A percentile compares a stretch with the other conserved stretches of the same genome.
These are phyloP conservation scores for Meriones unguiculatus DNA, from an alignment of 2,113 vertebrate species.

Conservation along the genomic window DNA sequence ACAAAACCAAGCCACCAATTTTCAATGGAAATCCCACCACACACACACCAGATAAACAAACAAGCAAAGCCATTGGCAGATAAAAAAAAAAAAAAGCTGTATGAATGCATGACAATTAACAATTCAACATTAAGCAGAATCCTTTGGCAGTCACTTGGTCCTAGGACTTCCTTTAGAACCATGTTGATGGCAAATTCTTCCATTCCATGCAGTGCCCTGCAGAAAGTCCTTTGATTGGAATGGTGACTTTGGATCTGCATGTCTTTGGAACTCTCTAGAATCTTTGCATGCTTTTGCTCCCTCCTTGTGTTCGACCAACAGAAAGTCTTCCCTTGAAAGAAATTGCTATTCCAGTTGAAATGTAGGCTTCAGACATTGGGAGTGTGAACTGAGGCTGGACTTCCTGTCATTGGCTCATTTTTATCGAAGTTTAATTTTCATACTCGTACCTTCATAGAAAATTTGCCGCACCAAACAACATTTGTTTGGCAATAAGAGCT, in stretches of 20 bases:
- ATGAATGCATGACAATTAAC: not conserved
- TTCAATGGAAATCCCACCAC: not conserved
- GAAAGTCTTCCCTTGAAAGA: constrained; percentile 41
- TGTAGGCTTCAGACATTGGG: not conserved
- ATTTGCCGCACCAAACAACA: not conserved
- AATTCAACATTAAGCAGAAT: not conserved
- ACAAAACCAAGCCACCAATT: constrained; percentile 2
- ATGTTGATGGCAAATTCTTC: not conserved
- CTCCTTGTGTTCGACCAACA: not conserved
- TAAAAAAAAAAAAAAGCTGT: not conserved
- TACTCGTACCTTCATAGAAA: not conserved
- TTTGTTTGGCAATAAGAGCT: not conserved
- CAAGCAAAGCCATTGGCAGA: not conserved
- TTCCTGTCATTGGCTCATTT: not conserved
- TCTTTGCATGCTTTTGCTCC: not conserved
- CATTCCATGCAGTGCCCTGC: not conserved
- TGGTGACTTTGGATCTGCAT: not conserved
- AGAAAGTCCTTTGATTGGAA: not conserved
- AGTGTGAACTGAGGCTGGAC: not conserved
- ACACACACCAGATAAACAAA: not conserved
- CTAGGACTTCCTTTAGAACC: not conserved
- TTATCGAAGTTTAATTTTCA: constrained; percentile 49
- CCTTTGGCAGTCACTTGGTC: not conserved
- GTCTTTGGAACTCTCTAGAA: not conserved
- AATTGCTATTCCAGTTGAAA: constrained; percentile 1